These are phyloP conservation scores for Papilio helenus DNA, from an alignment of 1,140 invertebrate species.

Conservation along the genomic window DNA sequence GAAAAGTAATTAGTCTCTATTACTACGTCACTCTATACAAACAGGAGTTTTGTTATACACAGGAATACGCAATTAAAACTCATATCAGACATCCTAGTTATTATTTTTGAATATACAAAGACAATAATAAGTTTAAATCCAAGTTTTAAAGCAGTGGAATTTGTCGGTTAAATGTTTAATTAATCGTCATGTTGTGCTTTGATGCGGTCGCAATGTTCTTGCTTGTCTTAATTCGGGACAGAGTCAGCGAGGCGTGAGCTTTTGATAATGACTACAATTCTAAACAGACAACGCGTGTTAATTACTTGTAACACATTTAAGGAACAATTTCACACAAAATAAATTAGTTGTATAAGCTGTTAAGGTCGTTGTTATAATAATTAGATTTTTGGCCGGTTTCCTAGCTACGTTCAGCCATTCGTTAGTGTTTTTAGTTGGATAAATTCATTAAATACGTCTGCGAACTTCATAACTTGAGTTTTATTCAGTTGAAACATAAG, in stretches of 20 bases:
- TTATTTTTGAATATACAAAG: not conserved
- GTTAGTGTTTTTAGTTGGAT: no score
- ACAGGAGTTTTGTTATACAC: no score
- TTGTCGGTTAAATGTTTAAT: constrained; percentile 34
- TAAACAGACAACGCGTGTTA: constrained; percentile 23
- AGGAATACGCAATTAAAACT: not conserved
- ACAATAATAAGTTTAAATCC: not conserved
- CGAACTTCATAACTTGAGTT: no score
- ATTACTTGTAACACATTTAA: constrained; percentile 24
- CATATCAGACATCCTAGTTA: not conserved
- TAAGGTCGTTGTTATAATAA: not conserved
- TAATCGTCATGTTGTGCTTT: constrained; percentile 44
- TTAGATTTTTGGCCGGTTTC: not conserved
- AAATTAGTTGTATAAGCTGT: constrained; percentile 6
- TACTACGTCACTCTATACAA: no score
- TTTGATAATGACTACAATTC: constrained; percentile 23
- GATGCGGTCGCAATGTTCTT: constrained; percentile 19
- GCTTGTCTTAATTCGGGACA: constrained; percentile 30
- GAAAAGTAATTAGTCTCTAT: no score
- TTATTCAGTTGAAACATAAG: no score
- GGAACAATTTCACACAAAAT: constrained; percentile 11
- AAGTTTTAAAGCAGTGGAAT: not conserved
- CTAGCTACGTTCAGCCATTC: no score
- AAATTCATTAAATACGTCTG: no score
- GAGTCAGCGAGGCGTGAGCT: constrained; percentile 5